Percentiles rank a stretch among this genome's conserved stretches.
These are phyloP conservation scores for Epirrhoe alternata DNA, from an alignment of 2,888 invertebrate genomes.

Conservation along the genomic window DNA sequence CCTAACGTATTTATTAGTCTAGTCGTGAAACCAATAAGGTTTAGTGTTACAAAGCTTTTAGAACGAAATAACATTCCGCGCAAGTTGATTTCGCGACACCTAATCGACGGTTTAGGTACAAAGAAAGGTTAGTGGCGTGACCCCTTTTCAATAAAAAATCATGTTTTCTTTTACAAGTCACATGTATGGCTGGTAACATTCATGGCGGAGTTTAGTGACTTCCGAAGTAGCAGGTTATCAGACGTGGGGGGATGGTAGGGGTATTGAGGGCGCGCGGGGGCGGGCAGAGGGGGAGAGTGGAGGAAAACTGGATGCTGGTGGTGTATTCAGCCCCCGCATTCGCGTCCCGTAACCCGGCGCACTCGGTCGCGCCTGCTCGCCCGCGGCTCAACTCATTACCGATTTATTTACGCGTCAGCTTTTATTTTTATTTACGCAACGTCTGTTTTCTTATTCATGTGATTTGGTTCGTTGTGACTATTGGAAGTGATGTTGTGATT, in stretches of 20 bases:
- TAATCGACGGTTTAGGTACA: conserved; percentile 70
- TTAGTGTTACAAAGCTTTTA: conserved; percentile 56
- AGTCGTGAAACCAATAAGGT: conserved; percentile 42
- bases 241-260: conserved; percentile 61
- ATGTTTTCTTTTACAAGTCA: conserved; percentile 77
- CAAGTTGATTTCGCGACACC: conserved; percentile 62
- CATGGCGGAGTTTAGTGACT: conserved; percentile 82
- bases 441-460: conserved; percentile 55
- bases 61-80: conserved; percentile 48
- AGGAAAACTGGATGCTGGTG: conserved; percentile 75
- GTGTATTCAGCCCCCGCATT: conserved; percentile 71
- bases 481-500: conserved; percentile 72
- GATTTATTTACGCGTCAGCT: conserved; percentile 63
- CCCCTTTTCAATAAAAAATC: conserved; percentile 80
- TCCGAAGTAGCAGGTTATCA: conserved; percentile 85
- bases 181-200: conserved; percentile 75
- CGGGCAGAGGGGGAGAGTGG: conserved; percentile 51
- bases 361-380: conserved; percentile 62
- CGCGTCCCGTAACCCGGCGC: conserved; percentile 72
- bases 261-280: conserved; percentile 50
- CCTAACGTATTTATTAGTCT: conserved; percentile 40
- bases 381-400: conserved; percentile 56
- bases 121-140: conserved; percentile 65
- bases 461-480: conserved; percentile 73
- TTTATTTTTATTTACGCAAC: conserved; percentile 64